phyloP scores from a whole-genome alignment of 2,888 invertebrate species.

The Ceraclea dissimilis region DNA sequence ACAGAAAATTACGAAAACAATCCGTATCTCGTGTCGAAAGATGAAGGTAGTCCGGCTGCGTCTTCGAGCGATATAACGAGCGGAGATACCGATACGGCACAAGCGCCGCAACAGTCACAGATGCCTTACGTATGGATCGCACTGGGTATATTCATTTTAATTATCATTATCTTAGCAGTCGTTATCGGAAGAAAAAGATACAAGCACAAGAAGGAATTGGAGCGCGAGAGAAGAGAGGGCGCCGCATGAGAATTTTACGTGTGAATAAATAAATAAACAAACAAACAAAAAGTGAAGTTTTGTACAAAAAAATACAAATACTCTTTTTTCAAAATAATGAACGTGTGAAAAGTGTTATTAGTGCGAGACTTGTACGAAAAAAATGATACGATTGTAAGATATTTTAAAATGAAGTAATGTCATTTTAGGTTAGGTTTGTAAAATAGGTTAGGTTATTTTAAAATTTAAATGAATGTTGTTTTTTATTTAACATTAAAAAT shows the following conservation, averaged over 20 bases:
- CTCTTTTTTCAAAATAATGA: too few species aligned
- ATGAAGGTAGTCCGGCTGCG: conserved; percentile 16
- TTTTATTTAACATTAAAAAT: too few species aligned
- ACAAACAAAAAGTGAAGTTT: not conserved
- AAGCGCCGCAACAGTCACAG: conserved; percentile 14
- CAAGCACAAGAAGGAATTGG: conserved; percentile 43
- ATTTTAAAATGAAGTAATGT: too few species aligned
- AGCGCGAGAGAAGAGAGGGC: conserved; percentile 40
- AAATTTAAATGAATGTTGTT: too few species aligned
- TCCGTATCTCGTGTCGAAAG: conserved; percentile 21
- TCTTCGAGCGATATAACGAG: conserved; percentile 20
- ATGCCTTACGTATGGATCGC: conserved; percentile 44
- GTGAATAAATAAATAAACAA: conserved; percentile 24
- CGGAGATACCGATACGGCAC: conserved; percentile 4
- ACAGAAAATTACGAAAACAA: conserved; percentile 14
- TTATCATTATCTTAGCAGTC: conserved; percentile 39
- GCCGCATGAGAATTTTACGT: conserved; percentile 22
- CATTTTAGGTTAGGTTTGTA: too few species aligned
- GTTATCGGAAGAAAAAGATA: conserved; percentile 46
- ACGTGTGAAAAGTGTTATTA: too few species aligned
- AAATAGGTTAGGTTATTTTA: too few species aligned
- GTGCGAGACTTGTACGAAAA: too few species aligned
- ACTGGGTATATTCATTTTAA: conserved; percentile 38
- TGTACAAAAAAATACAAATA: not conserved
- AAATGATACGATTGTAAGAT: too few species aligned